Percentiles rank a stretch among this genome's conserved stretches.
These are phyloP conservation scores for Sigmodon hispidus DNA, from an alignment of 2,113 vertebrate genomes.

Conservation along the genomic window DNA sequence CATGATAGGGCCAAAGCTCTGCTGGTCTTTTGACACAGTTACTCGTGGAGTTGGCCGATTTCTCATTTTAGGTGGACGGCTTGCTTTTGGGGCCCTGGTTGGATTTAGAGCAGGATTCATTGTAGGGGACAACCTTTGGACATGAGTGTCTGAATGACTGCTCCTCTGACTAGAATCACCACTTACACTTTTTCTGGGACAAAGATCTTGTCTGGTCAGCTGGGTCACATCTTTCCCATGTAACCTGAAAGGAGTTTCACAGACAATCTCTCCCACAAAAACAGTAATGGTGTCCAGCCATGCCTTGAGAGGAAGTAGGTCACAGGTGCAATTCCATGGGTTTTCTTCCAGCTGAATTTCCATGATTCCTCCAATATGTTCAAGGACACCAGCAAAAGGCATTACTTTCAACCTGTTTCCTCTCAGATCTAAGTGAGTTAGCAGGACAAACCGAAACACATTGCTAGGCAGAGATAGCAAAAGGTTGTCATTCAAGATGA, in stretches of 20 bases:
- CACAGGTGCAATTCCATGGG: slow-evolving; percentile 99
- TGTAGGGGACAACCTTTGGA: slow-evolving; percentile 89
- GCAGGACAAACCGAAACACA: slow-evolving; percentile 97
- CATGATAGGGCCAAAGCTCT: slow-evolving; percentile 98
- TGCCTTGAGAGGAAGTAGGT: slow-evolving; percentile 95
- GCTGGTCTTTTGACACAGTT: slow-evolving; percentile 93
- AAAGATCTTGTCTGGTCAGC: slow-evolving; percentile 97
- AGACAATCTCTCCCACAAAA: slow-evolving; percentile 98
- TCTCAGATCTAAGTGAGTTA: slow-evolving; percentile 97
- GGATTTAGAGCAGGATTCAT: slow-evolving; percentile 90
- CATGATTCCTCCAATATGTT: slow-evolving; percentile 99
- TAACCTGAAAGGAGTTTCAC: slow-evolving; percentile 96
- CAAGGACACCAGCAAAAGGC: slow-evolving; percentile 97
- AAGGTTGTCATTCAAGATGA: slow-evolving; percentile 99
- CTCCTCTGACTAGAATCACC: slow-evolving; percentile 90
- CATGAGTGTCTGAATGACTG: slow-evolving; percentile 89
- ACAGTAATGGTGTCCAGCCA: slow-evolving; percentile 98
- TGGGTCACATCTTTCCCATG: slow-evolving; percentile 98
- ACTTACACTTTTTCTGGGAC: slow-evolving; percentile 91
- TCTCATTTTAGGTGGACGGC: slow-evolving; percentile 94
- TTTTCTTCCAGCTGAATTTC: slow-evolving; percentile 99
- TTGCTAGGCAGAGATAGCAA: slow-evolving; percentile 95
- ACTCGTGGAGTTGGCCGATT: slow-evolving; percentile 95
- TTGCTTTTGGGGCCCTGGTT: slow-evolving; percentile 93
- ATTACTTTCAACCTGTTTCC: slow-evolving; percentile 96